Evolutionary conservation across 2,113 vertebrate genomes (phyloP).

Genomic region (Dromas ardeola): DNA sequence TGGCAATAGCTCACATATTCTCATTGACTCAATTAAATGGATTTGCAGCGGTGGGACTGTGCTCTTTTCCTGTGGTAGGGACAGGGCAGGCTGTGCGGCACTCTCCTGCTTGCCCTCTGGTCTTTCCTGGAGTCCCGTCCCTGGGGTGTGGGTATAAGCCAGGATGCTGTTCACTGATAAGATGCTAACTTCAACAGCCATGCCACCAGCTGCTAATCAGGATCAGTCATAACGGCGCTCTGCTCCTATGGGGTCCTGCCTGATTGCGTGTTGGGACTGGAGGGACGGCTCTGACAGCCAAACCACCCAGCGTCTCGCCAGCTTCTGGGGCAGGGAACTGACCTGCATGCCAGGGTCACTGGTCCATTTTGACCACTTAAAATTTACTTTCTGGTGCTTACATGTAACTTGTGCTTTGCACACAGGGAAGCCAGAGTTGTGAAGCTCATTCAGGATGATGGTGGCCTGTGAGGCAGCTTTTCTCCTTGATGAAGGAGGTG

Average conservation of each 20-base stretch:
- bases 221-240: fast-evolving
- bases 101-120: background rate
- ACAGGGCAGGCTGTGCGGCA: background rate
- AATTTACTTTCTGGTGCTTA: background rate
- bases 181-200: fast-evolving
- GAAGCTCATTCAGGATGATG: background rate
- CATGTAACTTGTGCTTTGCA: background rate
- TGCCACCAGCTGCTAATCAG: background rate
- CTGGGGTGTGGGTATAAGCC: background rate
- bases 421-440: background rate
- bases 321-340: background rate
- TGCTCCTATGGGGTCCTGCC: background rate
- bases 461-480: background rate
- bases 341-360: background rate
- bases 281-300: background rate
- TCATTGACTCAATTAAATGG: background rate
- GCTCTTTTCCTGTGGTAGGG: background rate
- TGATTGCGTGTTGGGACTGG: background rate
- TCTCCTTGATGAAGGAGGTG: background rate
- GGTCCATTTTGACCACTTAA: background rate
- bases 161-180: background rate
- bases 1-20: fast-evolving
- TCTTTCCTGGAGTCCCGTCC: background rate
- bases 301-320: background rate
- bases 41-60: background rate